A percentile compares a stretch with the other conserved stretches of the same genome.
Evolutionary conservation across 2,888 invertebrate species (phyloP).

Genomic region (Caenorhabditis uteleia): DNA sequence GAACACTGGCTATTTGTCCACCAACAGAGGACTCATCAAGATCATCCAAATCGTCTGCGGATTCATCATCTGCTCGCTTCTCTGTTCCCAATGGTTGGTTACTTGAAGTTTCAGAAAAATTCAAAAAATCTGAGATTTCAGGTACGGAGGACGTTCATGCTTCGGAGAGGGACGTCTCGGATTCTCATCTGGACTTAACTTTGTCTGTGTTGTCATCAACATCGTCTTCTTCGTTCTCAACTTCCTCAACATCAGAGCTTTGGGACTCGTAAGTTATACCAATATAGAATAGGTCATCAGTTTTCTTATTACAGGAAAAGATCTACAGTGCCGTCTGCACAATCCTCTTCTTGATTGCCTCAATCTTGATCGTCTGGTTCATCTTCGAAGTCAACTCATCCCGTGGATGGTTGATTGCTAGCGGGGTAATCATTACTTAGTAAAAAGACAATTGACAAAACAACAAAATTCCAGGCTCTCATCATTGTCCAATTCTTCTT

Average conservation of each 20-base stretch:
- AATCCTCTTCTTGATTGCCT: slow-evolving; percentile 55
- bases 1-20: slow-evolving; percentile 57
- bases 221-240: slow-evolving; percentile 62
- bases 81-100: slow-evolving; percentile 50
- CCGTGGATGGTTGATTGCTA: slow-evolving; percentile 51
- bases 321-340: slow-evolving; percentile 51
- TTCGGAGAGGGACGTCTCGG: slow-evolving; percentile 62
- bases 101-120: neutral
- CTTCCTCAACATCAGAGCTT: slow-evolving; percentile 60
- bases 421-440: slow-evolving; percentile 12
- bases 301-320: slow-evolving; percentile 51
- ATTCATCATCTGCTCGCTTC: slow-evolving; percentile 64
- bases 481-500: slow-evolving; percentile 60
- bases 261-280: slow-evolving; percentile 48
- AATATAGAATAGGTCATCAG: neutral
- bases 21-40: slow-evolving; percentile 61
- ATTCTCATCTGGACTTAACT: slow-evolving; percentile 55
- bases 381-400: slow-evolving; percentile 49
- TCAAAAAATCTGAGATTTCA: slow-evolving; percentile 13
- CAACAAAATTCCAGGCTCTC: slow-evolving; percentile 33
- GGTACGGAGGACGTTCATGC: slow-evolving; percentile 62
- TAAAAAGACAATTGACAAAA: neutral
- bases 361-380: slow-evolving; percentile 55
- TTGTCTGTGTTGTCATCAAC: slow-evolving; percentile 56
- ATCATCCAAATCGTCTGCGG: slow-evolving; percentile 59